Base-by-base conservation (phyloP, 2,797 vertebrate species). In the Coccyzus lansbergi region DNA sequence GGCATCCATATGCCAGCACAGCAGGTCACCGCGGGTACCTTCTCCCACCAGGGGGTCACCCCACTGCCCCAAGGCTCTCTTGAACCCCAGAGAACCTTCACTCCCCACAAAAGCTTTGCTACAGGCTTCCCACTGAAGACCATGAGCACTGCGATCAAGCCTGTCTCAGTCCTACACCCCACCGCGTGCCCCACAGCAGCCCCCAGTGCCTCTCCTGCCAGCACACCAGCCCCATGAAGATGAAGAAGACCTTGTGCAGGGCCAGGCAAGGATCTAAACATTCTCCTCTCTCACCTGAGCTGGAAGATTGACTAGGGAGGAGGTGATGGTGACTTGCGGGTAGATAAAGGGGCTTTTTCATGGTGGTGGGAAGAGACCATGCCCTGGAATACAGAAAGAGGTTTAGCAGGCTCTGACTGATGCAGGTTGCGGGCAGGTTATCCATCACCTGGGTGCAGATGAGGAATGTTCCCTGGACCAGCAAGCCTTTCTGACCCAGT, bases 1-100 rank as follows among this genome's bases (percentile, higher is more conserved):
- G 53, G 28, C 55, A 52, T 17, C 29, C 2, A 4, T 0, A 0
- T 38, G 67, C 38, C 24, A 56, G 21, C n/a, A 55, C n/a, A 46
- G 63, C 34, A 29, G 7, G 15, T 46, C 4, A 2, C 22, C 0
- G 0, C 31, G n/a, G n/a, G n/a, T n/a, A n/a, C n/a, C n/a, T n/a
- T n/a, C n/a, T n/a, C n/a, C n/a, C n/a, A n/a, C n/a, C n/a, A n/a
- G n/a, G 15, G 22, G 26, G 38, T 70, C 53, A 60, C 19, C 24
- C 13, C 3, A 2, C 24, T 80, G 67, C 38, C 49, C 28, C 52
- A 18, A 75, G 62, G 20, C 19, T 89, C 58, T 65, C 48, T 7
- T 21, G 51, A 72, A 24, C 16, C 12, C 10, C 59, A 49, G 19
- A 69, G 71, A 28, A 4, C 10, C 6, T 59, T 21, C 7, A 2